Evolutionary conservation across 2,888 invertebrate genomes (phyloP).

Genomic region (Carcina quercana): DNA sequence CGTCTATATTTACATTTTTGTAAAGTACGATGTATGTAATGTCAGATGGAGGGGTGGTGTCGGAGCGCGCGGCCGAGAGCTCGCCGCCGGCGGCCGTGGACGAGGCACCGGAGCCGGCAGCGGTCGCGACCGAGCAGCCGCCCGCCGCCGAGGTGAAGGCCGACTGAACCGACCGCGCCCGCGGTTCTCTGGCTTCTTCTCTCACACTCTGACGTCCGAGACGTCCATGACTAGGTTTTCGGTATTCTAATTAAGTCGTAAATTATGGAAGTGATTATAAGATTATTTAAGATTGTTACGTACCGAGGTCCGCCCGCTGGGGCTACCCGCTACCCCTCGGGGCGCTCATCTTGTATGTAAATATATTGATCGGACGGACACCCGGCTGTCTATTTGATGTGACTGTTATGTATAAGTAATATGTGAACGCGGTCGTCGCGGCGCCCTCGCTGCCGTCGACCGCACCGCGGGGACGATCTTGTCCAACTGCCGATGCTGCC

Average conservation of each 20-base stretch:
- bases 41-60: conserved; percentile 23
- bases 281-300: conserved; percentile 44
- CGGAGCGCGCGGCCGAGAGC: conserved; percentile 40
- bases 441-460: conserved; percentile 35
- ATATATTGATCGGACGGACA: conserved; percentile 57
- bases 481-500: conserved; percentile 54
- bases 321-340: conserved; percentile 28
- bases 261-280: conserved; percentile 68
- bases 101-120: conserved; percentile 31
- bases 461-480: conserved; percentile 34
- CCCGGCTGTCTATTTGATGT: conserved; percentile 56
- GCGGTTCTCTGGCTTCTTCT: conserved; percentile 20
- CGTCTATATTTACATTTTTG: too few relatives aligned
- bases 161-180: conserved; percentile 10
- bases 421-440: conserved; percentile 58
- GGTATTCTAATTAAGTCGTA: conserved; percentile 67
- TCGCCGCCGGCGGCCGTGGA: conserved; percentile 22
- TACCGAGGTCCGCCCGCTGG: conserved; percentile 31
- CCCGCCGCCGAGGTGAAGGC: conserved; percentile 34
- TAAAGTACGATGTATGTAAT: too few relatives aligned
- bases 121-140: conserved; percentile 37
- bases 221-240: conserved; percentile 44
- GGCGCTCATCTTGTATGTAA: conserved; percentile 46
- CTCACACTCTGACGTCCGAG: conserved; percentile 19
- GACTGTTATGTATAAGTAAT: conserved; percentile 70